Base-by-base conservation (phyloP, 2,888 invertebrate genomes). In the Pterostichus niger region DNA sequence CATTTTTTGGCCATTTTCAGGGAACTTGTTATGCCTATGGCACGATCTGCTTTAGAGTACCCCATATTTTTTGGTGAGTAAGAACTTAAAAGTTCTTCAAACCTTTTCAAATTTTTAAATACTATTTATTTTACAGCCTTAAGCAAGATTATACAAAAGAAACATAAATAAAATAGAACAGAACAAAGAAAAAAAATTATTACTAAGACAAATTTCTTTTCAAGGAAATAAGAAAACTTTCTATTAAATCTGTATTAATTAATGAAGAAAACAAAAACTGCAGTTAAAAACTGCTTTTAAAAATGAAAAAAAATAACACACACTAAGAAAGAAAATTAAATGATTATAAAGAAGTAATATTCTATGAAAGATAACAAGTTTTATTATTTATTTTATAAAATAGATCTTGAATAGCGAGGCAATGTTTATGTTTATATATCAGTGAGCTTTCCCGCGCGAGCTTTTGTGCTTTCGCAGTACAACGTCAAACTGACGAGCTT, bases 1-100 rank as follows among this genome's bases (percentile, higher is more conserved):
- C 91, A 91, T 84, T 90, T 90, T 83, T 90, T 89, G 71, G 89
- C 89, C 84, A 89, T 88, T 83, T 87, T 87, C 17, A 89, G 83
- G n/a, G 89, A 89, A 81, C 88, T 88, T 86, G 88, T 86, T 46
- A 89, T 84, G 59, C 88, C 86, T 86, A 88, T 87, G 82, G 86
- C 86, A 83, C 86, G 85, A 54, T 85, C 85, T 56, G 52, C 44
- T 44, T 40, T 83, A 56, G 82, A 17, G 68, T 85, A 86, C 83
- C 87, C 87, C 87, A 88, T 86, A 46, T 85, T 86, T 84, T 10
- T 49, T 52, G 24, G 24, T 2, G 24, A 24, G 1, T 24, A 24
- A 24, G 24, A 24, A 24, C 24, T 24, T 2, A 24, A 24, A 61
- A 46, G 46, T 79, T 17, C 3, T 15, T 1, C n/a, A 59, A 59